phyloP scores from a whole-genome alignment of 2,113 vertebrate species.

The Cephalopterus ornatus region DNA sequence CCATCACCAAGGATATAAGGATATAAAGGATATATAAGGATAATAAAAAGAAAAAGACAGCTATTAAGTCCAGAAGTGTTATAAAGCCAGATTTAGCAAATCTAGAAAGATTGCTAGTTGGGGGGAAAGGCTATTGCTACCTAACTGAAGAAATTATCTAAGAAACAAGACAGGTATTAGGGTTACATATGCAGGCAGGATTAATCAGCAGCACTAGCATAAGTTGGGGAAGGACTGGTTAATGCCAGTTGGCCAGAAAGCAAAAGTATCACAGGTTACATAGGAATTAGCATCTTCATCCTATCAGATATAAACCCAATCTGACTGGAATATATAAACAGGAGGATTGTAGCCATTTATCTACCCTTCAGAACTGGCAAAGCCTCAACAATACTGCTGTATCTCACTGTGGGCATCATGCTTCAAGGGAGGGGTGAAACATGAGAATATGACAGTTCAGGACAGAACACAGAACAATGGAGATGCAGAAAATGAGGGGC shows the following conservation, averaged over 20 bases:
- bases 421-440: neutral
- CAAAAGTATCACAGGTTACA: neutral
- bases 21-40: too few species aligned
- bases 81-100: neutral
- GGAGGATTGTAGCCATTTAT: neutral
- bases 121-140: neutral
- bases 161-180: neutral
- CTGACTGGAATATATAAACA: fast-evolving
- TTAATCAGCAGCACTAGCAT: neutral
- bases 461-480: neutral
- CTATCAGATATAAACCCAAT: neutral
- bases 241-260: neutral
- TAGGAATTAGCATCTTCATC: neutral
- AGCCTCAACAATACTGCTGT: fast-evolving
- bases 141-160: neutral
- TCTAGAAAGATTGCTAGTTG: neutral
- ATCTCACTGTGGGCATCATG: neutral
- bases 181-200: fast-evolving
- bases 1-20: too few species aligned
- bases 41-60: neutral
- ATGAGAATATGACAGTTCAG: neutral
- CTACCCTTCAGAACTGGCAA: neutral
- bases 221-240: neutral
- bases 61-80: neutral
- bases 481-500: neutral